Percentiles rank a stretch among this genome's conserved stretches.
phyloP scores from a whole-genome alignment of 2,888 invertebrate genomes.

The Theristus sp. region DNA sequence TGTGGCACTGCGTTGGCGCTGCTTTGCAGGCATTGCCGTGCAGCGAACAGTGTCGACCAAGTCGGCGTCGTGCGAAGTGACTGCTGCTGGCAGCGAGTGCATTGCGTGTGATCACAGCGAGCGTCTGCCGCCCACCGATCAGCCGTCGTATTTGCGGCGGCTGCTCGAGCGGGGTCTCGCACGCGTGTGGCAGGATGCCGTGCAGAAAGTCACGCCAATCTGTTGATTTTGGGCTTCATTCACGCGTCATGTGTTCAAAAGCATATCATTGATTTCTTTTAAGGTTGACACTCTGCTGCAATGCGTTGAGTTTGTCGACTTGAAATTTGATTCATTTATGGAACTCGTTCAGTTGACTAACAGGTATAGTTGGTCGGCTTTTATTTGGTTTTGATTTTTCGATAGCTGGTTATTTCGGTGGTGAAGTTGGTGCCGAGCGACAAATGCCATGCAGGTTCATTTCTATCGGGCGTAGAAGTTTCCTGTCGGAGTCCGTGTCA shows the following conservation, averaged over 20 bases:
- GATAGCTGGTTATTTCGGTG: background rate
- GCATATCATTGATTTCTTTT: too few relatives aligned
- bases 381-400: background rate
- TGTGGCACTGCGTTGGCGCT: too few relatives aligned
- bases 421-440: background rate
- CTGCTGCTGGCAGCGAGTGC: too few relatives aligned
- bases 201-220: background rate
- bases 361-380: slow-evolving; percentile 36
- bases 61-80: too few relatives aligned
- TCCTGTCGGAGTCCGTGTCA: background rate
- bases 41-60: too few relatives aligned
- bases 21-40: too few relatives aligned
- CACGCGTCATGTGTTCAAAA: background rate
- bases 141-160: background rate
- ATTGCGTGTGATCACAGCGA: too few relatives aligned
- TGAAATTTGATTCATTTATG: slow-evolving; percentile 82
- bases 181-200: background rate
- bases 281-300: background rate
- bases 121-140: too few relatives aligned
- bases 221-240: background rate
- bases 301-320: background rate
- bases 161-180: background rate
- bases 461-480: background rate
- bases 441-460: background rate
- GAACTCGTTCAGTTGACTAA: slow-evolving; percentile 68